A percentile compares a stretch with the other conserved stretches of the same genome.
These are phyloP conservation scores for Agapostemon virescens DNA, from an alignment of 2,888 invertebrate genomes.

Conservation along the genomic window DNA sequence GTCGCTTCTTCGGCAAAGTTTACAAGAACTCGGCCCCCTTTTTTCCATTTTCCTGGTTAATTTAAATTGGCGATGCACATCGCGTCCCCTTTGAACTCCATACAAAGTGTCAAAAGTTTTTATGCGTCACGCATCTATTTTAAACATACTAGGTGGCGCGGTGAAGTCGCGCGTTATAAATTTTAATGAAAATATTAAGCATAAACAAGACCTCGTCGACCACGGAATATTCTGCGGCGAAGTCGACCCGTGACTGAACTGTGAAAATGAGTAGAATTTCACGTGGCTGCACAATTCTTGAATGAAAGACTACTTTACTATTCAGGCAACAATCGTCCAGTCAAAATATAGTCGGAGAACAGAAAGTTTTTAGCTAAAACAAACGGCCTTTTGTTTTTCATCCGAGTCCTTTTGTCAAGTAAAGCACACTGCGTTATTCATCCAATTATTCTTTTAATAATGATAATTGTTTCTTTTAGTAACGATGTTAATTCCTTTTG, in stretches of 20 bases:
- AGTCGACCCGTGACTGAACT: conserved; percentile 12
- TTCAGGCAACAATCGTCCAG: neutral
- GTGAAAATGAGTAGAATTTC: neutral
- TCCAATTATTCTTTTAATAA: too few relatives aligned
- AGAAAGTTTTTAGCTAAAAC: neutral
- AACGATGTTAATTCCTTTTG: too few relatives aligned
- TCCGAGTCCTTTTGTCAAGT: neutral
- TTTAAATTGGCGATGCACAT: conserved; percentile 48
- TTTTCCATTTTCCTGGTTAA: conserved; percentile 41
- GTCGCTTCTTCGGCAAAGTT: conserved; percentile 20
- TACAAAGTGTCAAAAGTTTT: conserved; percentile 49
- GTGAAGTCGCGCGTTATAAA: conserved; percentile 32
- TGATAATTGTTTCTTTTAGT: too few relatives aligned
- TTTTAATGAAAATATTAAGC: conserved; percentile 47
- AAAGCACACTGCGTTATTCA: neutral
- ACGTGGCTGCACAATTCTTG: neutral
- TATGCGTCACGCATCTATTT: conserved; percentile 49
- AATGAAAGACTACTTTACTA: neutral
- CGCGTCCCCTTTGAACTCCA: conserved; percentile 41
- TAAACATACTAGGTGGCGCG: conserved; percentile 23
- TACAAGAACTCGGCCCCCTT: conserved; percentile 7
- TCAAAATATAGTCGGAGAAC: neutral
- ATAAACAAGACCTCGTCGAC: conserved; percentile 16
- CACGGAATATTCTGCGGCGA: neutral
- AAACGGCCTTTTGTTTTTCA: neutral